A percentile compares a stretch with the other conserved stretches of the same genome.
Evolutionary conservation across 2,888 invertebrate genomes (phyloP).

Genomic region (Lycocerus yunnanus): DNA sequence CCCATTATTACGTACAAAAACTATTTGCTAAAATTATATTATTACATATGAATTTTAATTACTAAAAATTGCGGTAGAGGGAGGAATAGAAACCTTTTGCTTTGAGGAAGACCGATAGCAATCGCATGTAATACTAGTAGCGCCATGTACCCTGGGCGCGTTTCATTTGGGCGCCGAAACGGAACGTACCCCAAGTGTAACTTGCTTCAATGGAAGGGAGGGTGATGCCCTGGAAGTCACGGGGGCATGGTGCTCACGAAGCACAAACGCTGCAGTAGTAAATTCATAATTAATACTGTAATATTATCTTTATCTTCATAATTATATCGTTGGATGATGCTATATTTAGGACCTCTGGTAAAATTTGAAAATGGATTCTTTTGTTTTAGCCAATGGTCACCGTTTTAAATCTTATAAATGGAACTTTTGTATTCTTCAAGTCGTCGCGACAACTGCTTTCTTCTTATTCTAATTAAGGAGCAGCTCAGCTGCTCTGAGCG

Average conservation of each 20-base stretch:
- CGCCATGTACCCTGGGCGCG: neutral
- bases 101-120: neutral
- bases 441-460: too few relatives aligned
- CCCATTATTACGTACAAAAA: neutral
- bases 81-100: neutral
- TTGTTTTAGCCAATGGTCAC: too few relatives aligned
- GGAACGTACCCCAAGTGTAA: neutral
- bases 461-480: too few relatives aligned
- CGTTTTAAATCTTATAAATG: too few relatives aligned
- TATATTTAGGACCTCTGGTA: too few relatives aligned
- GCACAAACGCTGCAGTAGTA: neutral
- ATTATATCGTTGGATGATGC: too few relatives aligned
- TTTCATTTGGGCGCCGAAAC: neutral
- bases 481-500: too few relatives aligned
- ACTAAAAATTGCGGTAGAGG: too few relatives aligned
- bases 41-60: neutral
- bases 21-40: neutral
- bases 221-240: neutral
- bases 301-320: too few relatives aligned
- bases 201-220: neutral
- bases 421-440: too few relatives aligned
- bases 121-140: neutral
- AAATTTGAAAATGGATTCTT: too few relatives aligned
- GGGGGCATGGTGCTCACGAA: neutral
- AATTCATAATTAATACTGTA: neutral